A percentile compares a stretch with the other conserved stretches of the same genome.
Evolutionary conservation across 2,888 invertebrate genomes (phyloP).

Genomic region (Osmoderma eremita): DNA sequence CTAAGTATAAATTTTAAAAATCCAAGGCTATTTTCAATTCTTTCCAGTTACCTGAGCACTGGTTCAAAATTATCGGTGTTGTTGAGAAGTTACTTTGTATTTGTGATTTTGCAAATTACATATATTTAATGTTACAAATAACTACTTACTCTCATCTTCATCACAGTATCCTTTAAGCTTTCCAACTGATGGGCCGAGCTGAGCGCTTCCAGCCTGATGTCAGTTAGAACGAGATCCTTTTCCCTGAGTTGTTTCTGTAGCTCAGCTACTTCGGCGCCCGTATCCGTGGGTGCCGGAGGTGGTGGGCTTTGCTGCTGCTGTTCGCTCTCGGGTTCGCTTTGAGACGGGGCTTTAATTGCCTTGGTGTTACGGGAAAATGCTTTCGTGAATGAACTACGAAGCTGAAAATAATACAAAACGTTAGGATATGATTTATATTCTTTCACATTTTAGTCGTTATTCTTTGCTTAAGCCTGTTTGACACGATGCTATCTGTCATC

Average conservation of each 20-base stretch:
- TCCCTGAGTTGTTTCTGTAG: conserved; percentile 93
- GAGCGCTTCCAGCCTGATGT: conserved; percentile 94
- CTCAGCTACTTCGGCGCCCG: conserved; percentile 76
- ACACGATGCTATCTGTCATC: no score
- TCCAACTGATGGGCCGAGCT: conserved; percentile 98
- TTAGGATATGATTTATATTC: no score
- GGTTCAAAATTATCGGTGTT: no score
- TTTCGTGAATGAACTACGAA: conserved; percentile 96
- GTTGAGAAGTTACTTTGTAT: no score
- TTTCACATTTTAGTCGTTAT: no score
- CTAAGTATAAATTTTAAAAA: no score
- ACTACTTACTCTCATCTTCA: conserved; percentile 88
- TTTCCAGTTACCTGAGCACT: no score
- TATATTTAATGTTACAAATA: no score
- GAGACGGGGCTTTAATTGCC: conserved; percentile 72
- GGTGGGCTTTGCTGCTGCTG: conserved; percentile 54
- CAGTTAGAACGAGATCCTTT: conserved; percentile 95
- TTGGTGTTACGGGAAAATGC: conserved; percentile 91
- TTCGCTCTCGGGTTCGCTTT: conserved; percentile 66
- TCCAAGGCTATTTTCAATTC: no score
- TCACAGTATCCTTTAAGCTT: conserved; percentile 94
- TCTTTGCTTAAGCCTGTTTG: no score
- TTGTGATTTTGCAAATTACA: conserved; percentile 19
- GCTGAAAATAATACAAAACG: conserved; percentile 63
- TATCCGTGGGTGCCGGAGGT: conserved; percentile 60